Evolutionary conservation across 2,113 vertebrate species (phyloP).

Genomic region (Cheirogaleus medius): DNA sequence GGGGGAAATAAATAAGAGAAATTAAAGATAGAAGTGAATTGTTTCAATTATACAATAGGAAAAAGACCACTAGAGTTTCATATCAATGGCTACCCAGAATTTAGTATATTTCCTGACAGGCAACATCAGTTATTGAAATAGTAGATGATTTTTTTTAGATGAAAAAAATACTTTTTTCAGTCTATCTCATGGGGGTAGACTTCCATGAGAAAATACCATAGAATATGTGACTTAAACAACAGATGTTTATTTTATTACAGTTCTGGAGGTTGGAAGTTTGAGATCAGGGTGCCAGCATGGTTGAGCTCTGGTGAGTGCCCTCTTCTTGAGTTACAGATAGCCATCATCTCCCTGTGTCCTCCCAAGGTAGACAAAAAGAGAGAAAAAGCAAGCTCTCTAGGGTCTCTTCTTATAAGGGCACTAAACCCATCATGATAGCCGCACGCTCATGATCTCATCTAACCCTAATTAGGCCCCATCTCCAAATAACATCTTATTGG

Average conservation of each 20-base stretch:
- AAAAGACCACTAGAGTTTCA: background rate
- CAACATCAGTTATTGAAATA: background rate
- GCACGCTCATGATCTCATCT: background rate
- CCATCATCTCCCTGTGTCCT: background rate
- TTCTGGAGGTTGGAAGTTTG: background rate
- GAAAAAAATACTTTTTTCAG: background rate
- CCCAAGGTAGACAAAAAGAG: background rate
- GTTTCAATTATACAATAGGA: background rate
- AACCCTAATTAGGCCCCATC: background rate
- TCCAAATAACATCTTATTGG: background rate
- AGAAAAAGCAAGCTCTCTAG: background rate
- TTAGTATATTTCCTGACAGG: background rate
- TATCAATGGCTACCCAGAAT: background rate
- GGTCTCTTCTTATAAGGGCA: background rate
- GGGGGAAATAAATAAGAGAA: conserved; percentile 27
- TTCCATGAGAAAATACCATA: background rate
- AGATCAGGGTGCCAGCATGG: background rate
- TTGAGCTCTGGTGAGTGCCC: background rate
- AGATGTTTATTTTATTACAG: background rate
- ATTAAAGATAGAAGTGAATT: background rate
- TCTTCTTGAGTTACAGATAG: background rate
- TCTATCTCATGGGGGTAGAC: background rate
- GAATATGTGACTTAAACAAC: background rate
- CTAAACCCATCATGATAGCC: background rate
- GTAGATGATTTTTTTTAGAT: background rate